Conservation (phyloP, 2,113 vertebrate species). For the Mesembrinibis cayennensis region DNA sequence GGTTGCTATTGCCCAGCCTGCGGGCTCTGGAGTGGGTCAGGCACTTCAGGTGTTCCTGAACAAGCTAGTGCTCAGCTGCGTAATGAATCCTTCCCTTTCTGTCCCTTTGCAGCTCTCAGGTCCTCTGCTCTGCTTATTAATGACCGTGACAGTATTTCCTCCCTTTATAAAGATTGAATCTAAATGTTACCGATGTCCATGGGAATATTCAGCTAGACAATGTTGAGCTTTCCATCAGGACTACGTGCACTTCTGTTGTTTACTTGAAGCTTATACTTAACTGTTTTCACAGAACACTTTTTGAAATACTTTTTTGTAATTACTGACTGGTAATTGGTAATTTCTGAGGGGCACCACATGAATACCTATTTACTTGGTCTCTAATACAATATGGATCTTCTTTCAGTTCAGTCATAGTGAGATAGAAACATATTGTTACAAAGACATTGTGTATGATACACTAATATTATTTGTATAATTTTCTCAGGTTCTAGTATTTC, state of each 20-base stretch:
- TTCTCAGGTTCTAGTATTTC: neutral
- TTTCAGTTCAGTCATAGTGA: neutral
- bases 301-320: neutral
- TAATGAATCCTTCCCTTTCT: neutral
- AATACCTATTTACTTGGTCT: neutral
- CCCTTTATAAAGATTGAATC: neutral
- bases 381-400: neutral
- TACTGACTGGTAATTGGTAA: neutral
- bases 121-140: neutral
- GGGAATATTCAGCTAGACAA: neutral
- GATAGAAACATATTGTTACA: neutral
- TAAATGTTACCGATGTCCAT: neutral
- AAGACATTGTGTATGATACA: neutral
- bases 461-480: neutral
- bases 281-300: neutral
- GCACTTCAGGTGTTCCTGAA: neutral
- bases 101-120: neutral
- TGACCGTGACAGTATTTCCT: neutral
- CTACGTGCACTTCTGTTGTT: neutral
- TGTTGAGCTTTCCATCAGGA: neutral
- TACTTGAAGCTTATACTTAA: neutral
- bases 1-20: rapidly evolving
- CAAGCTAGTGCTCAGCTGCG: neutral
- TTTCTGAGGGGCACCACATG: neutral
- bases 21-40: neutral